phyloP scores from a whole-genome alignment of 1,140 invertebrate species.

The Steinernema khuongi region DNA sequence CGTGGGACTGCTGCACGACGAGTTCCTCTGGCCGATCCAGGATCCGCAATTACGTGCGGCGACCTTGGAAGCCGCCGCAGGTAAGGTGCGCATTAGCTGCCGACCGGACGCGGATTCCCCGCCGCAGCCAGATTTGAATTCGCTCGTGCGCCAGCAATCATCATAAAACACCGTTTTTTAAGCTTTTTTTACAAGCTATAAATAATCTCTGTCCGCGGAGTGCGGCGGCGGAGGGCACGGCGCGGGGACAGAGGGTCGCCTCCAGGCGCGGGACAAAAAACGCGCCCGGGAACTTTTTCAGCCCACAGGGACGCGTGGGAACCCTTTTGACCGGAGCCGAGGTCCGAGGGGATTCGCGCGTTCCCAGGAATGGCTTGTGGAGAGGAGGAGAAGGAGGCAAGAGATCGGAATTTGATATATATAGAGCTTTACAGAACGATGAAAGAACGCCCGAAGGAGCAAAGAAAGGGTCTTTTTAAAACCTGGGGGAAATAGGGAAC shows the following conservation, averaged over 20 bases:
- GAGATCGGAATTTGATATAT: too few relatives aligned
- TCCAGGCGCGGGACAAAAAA: neutral
- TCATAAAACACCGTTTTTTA: neutral
- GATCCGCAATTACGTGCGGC: slow-evolving; percentile 2
- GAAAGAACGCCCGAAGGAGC: too few relatives aligned
- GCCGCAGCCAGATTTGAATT: neutral
- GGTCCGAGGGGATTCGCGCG: neutral
- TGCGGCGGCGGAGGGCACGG: neutral
- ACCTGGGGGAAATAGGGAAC: too few relatives aligned
- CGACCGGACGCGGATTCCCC: neutral
- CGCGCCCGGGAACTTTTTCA: neutral
- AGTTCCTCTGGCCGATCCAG: neutral
- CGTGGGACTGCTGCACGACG: neutral
- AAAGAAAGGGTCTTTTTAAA: too few relatives aligned
- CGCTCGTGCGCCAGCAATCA: neutral
- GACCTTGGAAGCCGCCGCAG: neutral
- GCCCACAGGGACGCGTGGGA: neutral
- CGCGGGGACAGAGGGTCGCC: neutral
- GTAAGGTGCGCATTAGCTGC: neutral
- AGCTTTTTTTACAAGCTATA: neutral
- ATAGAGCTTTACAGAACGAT: too few relatives aligned
- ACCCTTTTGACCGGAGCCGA: neutral
- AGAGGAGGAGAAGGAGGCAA: neutral
- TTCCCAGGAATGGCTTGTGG: neutral
- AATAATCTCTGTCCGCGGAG: neutral